Evolutionary conservation across 2,113 vertebrate species (phyloP).

Genomic region (Hipposideros armiger): DNA sequence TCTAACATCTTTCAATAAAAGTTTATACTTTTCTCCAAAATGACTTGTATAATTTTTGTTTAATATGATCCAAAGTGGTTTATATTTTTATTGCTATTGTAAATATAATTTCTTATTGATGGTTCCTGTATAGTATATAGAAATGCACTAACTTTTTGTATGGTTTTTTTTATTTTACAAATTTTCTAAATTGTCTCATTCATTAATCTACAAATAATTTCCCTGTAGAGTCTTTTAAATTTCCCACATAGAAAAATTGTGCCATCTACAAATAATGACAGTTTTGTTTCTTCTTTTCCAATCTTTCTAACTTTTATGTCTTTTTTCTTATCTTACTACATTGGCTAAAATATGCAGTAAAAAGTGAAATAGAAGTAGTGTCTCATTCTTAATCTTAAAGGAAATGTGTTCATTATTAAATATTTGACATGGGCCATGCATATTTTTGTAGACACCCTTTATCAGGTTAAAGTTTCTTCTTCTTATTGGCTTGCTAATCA

Average conservation of each 20-base stretch:
- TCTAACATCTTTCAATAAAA: neutral
- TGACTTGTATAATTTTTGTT: neutral
- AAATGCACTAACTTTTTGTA: slow-evolving; percentile 21
- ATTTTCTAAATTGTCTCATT: slow-evolving; percentile 19
- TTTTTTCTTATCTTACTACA: slow-evolving; percentile 45
- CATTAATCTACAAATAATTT: slow-evolving; percentile 40
- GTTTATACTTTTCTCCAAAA: slow-evolving; percentile 29
- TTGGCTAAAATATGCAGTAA: neutral
- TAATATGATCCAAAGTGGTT: neutral
- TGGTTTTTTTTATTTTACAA: neutral
- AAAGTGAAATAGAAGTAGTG: neutral
- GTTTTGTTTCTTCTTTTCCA: slow-evolving; percentile 50
- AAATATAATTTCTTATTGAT: slow-evolving; percentile 1
- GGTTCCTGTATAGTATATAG: neutral
- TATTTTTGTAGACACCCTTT: neutral
- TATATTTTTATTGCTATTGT: neutral
- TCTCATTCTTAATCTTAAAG: slow-evolving; percentile 2
- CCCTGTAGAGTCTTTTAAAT: neutral
- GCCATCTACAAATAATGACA: slow-evolving; percentile 27
- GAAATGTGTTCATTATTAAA: neutral
- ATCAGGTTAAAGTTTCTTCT: neutral
- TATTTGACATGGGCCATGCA: neutral
- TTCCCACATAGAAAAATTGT: slow-evolving; percentile 44
- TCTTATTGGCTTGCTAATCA: neutral
- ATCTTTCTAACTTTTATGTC: neutral